Evolutionary conservation across 2,888 invertebrate species (phyloP).

Genomic region (Ectemnius cavifrons): DNA sequence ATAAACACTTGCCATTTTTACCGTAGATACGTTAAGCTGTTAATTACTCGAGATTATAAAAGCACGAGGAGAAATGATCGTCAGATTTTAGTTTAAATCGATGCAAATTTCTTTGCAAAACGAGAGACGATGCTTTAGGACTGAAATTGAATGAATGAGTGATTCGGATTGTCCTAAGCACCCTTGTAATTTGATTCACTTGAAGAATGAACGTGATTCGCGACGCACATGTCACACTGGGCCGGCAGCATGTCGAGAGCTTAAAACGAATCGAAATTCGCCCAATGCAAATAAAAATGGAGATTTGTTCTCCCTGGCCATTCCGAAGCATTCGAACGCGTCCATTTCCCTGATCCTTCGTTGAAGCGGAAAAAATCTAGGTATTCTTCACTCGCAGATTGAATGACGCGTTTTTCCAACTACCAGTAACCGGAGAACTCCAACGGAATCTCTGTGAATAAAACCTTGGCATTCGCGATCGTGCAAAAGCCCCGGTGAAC

Average conservation of each 20-base stretch:
- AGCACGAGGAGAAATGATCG: no score
- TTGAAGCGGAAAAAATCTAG: constrained; percentile 32
- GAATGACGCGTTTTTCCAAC: constrained; percentile 26
- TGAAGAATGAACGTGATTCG: constrained; percentile 61
- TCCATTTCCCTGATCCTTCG: constrained; percentile 15
- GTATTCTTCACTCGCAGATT: constrained; percentile 21
- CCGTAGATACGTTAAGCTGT: no score
- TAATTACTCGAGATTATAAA: no score
- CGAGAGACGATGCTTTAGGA: constrained; percentile 14
- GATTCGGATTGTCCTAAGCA: neutral
- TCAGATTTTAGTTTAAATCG: no score
- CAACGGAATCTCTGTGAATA: neutral
- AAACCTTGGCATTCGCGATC: neutral
- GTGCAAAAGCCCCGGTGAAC: neutral
- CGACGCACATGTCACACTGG: constrained; percentile 46
- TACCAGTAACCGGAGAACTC: constrained; percentile 4
- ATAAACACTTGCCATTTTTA: no score
- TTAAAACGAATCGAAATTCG: constrained; percentile 67
- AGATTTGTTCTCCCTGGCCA: constrained; percentile 48
- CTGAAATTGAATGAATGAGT: constrained; percentile 46
- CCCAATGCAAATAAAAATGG: constrained; percentile 67
- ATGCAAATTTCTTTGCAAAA: no score
- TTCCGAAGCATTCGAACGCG: constrained; percentile 9
- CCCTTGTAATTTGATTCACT: constrained; percentile 56
- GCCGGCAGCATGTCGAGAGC: constrained; percentile 42